A percentile compares a stretch with the other conserved stretches of the same genome.
Evolutionary conservation across 2,113 vertebrate species (phyloP).

Genomic region (Chaetops frenatus): DNA sequence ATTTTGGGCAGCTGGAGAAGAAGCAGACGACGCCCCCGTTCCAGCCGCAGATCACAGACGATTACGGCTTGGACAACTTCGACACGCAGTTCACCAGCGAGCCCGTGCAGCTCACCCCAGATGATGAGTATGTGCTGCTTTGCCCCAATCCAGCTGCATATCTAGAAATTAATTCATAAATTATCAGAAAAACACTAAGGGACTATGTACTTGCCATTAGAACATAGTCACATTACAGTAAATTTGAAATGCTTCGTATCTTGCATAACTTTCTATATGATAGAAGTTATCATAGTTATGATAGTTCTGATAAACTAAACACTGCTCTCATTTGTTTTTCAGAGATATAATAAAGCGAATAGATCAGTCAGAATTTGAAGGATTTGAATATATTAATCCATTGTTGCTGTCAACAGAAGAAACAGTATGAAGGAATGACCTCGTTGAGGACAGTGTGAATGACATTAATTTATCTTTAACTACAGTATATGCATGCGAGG

Average conservation of each 20-base stretch:
- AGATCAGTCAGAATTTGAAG: slow-evolving; percentile 98
- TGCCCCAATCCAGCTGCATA: not conserved
- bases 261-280: accelerated
- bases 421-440: slow-evolving; percentile 83
- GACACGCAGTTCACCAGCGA: slow-evolving; percentile 99
- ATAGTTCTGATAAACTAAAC: not conserved
- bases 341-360: slow-evolving; percentile 97
- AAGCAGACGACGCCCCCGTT: slow-evolving; percentile 90
- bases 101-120: slow-evolving; percentile 96
- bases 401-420: slow-evolving; percentile 92
- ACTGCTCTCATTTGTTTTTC: not conserved
- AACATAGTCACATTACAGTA: not conserved
- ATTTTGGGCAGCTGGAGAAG: slow-evolving; percentile 84
- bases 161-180: not conserved
- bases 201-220: not conserved
- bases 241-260: not conserved
- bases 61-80: slow-evolving; percentile 96
- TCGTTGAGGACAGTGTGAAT: slow-evolving; percentile 45
- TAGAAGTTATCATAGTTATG: too few relatives aligned
- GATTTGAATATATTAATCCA: slow-evolving; percentile 98
- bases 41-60: slow-evolving; percentile 94
- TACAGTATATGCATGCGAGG: slow-evolving; percentile 80
- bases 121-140: slow-evolving; percentile 83
- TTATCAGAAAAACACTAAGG: not conserved
- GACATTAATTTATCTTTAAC: slow-evolving; percentile 69